These are phyloP conservation scores for Dasypolia templi DNA, from an alignment of 2,888 invertebrate genomes.

Conservation along the genomic window DNA sequence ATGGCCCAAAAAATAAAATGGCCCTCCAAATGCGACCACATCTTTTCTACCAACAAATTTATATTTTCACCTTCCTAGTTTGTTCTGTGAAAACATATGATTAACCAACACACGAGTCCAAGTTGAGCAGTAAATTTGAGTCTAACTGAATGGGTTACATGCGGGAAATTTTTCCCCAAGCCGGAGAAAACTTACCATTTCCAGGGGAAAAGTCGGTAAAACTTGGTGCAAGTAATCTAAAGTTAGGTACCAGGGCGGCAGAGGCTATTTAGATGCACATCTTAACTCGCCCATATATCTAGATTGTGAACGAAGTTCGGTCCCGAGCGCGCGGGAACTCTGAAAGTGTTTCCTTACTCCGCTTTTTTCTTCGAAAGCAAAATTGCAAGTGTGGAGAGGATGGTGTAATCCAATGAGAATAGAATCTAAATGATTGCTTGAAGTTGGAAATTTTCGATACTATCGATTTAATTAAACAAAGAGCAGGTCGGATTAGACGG, in stretches of 20 bases:
- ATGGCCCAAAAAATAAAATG: slow-evolving; percentile 7
- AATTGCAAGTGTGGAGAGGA: slow-evolving; percentile 77
- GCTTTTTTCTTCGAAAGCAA: slow-evolving; percentile 71
- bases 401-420: slow-evolving; percentile 78
- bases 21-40: slow-evolving; percentile 12
- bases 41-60: slow-evolving; percentile 33
- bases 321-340: slow-evolving; percentile 69
- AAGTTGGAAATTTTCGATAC: slow-evolving; percentile 70
- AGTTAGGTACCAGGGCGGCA: slow-evolving; percentile 88
- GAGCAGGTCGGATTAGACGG: slow-evolving; percentile 60
- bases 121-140: slow-evolving; percentile 86
- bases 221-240: slow-evolving; percentile 90
- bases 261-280: slow-evolving; percentile 90
- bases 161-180: slow-evolving; percentile 76
- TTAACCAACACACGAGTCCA: slow-evolving; percentile 76
- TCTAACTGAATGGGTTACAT: slow-evolving; percentile 85
- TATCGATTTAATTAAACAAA: slow-evolving; percentile 77
- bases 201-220: slow-evolving; percentile 81
- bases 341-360: slow-evolving; percentile 59
- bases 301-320: slow-evolving; percentile 85
- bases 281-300: slow-evolving; percentile 90
- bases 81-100: slow-evolving; percentile 59
- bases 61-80: slow-evolving; percentile 48
- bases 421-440: slow-evolving; percentile 73
- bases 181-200: slow-evolving; percentile 79